phyloP scores from a whole-genome alignment of 1,140 invertebrate genomes.

The Trichonephila clavata region DNA sequence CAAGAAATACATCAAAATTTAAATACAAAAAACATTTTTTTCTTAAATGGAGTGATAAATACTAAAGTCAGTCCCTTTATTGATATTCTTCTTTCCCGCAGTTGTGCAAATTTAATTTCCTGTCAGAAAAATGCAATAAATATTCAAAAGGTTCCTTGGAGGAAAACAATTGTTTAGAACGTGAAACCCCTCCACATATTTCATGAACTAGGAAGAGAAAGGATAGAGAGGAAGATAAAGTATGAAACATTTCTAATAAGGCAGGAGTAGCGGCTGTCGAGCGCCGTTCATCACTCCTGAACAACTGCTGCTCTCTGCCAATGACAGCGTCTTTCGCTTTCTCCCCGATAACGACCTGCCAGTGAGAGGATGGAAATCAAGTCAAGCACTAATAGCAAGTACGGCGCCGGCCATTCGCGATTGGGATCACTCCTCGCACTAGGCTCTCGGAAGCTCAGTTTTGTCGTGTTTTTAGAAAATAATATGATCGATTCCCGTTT shows the following conservation, averaged over 20 bases:
- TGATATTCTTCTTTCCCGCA: neutral
- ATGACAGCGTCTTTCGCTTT: constrained; percentile 47
- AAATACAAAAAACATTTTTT: too few relatives aligned
- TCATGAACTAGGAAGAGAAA: neutral
- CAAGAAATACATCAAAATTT: too few relatives aligned
- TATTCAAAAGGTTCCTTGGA: neutral
- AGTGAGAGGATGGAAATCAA: constrained; percentile 65
- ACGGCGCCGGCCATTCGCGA: constrained; percentile 24
- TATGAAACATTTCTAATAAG: constrained; percentile 72
- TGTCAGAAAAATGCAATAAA: neutral
- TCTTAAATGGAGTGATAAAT: too few relatives aligned
- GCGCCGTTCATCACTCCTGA: constrained; percentile 49
- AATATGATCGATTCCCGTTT: constrained; percentile 50
- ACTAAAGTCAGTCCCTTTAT: too few relatives aligned
- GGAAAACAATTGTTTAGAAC: neutral
- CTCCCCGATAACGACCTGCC: constrained; percentile 64
- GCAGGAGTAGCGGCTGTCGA: constrained; percentile 6
- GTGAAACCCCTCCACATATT: neutral
- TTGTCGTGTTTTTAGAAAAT: neutral
- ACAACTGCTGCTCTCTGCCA: constrained; percentile 61
- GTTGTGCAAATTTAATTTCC: neutral
- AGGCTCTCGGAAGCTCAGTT: neutral
- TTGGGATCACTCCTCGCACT: constrained; percentile 36
- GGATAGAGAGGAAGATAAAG: constrained; percentile 35
- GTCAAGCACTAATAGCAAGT: constrained; percentile 36